Conservation (phyloP, 2,888 invertebrate species). For the Lycia hirtaria region DNA sequence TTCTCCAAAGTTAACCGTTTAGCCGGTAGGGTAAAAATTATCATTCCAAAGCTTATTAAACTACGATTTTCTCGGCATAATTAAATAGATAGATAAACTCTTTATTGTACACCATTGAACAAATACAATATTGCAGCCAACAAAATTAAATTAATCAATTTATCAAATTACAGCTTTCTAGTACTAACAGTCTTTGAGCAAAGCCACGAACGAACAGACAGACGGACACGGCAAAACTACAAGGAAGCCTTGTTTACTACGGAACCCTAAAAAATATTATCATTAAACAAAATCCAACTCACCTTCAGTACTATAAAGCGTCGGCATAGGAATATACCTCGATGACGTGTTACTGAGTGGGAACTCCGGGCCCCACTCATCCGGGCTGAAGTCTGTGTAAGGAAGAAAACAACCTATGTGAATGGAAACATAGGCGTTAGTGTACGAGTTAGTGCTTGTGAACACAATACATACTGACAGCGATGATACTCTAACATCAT, state of each 20-base stretch:
- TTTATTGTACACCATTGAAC: too few species aligned
- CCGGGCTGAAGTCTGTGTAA: slow-evolving; percentile 85
- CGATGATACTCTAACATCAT: slow-evolving; percentile 15
- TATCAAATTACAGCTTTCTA: too few species aligned
- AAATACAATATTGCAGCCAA: too few species aligned
- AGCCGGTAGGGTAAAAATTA: too few species aligned
- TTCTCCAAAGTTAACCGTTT: too few species aligned
- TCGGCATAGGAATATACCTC: slow-evolving; percentile 91
- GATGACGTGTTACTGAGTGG: slow-evolving; percentile 79
- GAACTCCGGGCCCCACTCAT: slow-evolving; percentile 88
- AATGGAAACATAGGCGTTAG: slow-evolving; percentile 81
- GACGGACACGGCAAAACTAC: neutral
- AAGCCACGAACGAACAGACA: too few species aligned
- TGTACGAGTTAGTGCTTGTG: slow-evolving; percentile 41
- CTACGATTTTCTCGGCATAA: too few species aligned
- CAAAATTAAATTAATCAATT: too few species aligned
- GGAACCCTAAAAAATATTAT: slow-evolving; percentile 12
- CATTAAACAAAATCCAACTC: slow-evolving; percentile 42
- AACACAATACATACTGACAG: slow-evolving; percentile 14
- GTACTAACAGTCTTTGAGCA: too few species aligned
- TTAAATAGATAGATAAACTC: too few species aligned
- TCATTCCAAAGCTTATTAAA: too few species aligned
- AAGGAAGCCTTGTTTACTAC: neutral
- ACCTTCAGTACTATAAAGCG: slow-evolving; percentile 91
- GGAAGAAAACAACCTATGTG: slow-evolving; percentile 84